Evolutionary conservation across 2,113 vertebrate species (phyloP).

Genomic region (Eurystomus gularis): DNA sequence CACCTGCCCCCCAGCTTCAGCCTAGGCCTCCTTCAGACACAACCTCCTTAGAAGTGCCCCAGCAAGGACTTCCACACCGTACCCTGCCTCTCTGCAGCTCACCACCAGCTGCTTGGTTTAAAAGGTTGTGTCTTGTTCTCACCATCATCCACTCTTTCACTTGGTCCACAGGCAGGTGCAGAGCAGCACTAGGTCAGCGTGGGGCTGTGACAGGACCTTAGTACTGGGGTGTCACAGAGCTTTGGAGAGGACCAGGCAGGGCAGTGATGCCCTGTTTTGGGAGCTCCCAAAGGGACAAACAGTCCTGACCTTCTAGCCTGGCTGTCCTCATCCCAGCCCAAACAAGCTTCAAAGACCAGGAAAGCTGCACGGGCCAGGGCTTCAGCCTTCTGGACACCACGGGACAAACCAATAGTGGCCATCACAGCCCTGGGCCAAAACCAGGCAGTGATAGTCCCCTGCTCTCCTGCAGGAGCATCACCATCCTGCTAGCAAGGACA

Average conservation of each 20-base stretch:
- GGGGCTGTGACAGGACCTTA: background rate
- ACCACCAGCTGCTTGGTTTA: fast-evolving
- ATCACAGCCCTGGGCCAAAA: background rate
- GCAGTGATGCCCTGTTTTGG: background rate
- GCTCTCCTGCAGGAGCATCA: background rate
- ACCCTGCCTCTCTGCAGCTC: background rate
- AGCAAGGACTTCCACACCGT: fast-evolving
- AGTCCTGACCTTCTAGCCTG: background rate
- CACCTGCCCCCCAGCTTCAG: background rate
- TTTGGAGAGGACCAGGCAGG: background rate
- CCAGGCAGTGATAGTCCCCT: background rate
- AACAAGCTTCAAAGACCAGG: background rate
- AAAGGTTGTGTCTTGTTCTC: background rate
- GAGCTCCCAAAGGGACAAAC: background rate
- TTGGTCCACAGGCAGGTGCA: fast-evolving
- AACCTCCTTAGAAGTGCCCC: background rate
- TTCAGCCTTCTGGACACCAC: background rate
- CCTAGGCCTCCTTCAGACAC: background rate
- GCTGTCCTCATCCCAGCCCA: background rate
- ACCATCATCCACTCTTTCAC: background rate
- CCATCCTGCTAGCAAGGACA: background rate
- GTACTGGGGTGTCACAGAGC: background rate
- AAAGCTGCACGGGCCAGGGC: background rate
- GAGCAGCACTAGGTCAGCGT: fast-evolving
- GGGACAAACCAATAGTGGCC: fast-evolving